phyloP scores from a whole-genome alignment of 2,888 invertebrate genomes.

The Dryocosmus kuriphilus region DNA sequence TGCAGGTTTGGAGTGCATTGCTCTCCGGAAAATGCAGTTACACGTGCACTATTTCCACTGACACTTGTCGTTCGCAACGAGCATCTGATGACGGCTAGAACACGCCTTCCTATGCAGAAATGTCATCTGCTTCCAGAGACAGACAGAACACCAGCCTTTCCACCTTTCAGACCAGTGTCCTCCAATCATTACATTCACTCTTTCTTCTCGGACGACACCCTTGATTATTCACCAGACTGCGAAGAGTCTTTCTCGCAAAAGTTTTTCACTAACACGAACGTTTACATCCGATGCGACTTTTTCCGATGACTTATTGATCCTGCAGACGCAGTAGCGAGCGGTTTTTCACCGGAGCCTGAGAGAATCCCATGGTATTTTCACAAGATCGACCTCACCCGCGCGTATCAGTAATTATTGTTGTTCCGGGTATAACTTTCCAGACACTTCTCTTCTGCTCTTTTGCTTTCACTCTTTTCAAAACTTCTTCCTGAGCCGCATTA shows the following conservation, averaged over 20 bases:
- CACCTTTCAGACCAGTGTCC: neutral
- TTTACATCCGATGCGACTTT: slow-evolving; percentile 31
- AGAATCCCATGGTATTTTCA: slow-evolving; percentile 21
- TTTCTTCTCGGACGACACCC: neutral
- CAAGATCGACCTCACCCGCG: slow-evolving; percentile 25
- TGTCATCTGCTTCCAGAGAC: slow-evolving; percentile 25
- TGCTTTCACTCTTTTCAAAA: neutral
- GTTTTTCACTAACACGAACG: neutral
- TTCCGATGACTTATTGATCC: slow-evolving; percentile 36
- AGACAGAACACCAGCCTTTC: slow-evolving; percentile 17
- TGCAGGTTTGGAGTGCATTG: slow-evolving; percentile 20
- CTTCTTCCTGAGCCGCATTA: neutral
- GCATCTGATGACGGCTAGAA: slow-evolving; percentile 25
- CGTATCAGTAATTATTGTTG: slow-evolving; percentile 16
- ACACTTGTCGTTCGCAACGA: slow-evolving; percentile 36
- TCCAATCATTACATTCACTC: neutral
- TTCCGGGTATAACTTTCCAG: slow-evolving; percentile 10
- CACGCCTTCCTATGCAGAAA: slow-evolving; percentile 18
- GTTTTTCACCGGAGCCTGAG: slow-evolving; percentile 2
- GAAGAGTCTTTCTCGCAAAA: neutral
- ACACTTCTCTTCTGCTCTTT: slow-evolving; percentile 3
- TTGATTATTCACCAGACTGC: neutral
- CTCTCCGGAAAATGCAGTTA: slow-evolving; percentile 21
- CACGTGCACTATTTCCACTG: slow-evolving; percentile 28
- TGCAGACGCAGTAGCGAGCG: slow-evolving; percentile 1